Base-by-base conservation (phyloP, 53 echinoderm and acorn worm genomes). In the Apostichopus leukothele region DNA sequence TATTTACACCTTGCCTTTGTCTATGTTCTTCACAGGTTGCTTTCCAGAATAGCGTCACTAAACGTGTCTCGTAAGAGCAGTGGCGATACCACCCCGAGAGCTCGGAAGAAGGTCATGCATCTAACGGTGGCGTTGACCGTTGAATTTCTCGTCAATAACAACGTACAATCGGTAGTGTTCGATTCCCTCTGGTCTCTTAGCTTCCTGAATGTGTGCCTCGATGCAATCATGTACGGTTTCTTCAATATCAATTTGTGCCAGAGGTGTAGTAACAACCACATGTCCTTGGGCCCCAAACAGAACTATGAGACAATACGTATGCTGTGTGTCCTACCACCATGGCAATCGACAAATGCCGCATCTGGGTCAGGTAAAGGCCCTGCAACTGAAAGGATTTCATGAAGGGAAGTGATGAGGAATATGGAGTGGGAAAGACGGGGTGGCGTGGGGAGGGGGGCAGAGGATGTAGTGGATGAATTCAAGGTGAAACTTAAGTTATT, bases 161-260 rank as follows among this genome's bases (percentile, higher is more conserved):
- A 75, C 0, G 67, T 78, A 6, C 51, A 67, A 50, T 23, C 88
- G 9, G 76, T 87, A 16, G 12, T 95, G 7, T 18, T 87, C 50
- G 91, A 97, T 2, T 53, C 80, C 6, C 75, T 94, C 26, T 83
- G 92, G 26, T 92, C 91, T 7, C 86, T 95, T 16, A 90, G 90
- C 1, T 92, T 86, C 87, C 90, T 93, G 10, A 97, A 97, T 60
- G 91, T 92, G 50, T 92, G 94, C 75, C 86, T 95, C 75, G 95
- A 97, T 67, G 95, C 97, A 16, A 90, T 97, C 6, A 91, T 97
- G 52, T 97, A 97, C 88, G 97, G 97, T 26, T 91, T 97, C 92
- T 97, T 97, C 84, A 97, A 94, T 75, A 95, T 95, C 88, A 94
- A 94, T 73, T 76, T 91, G 14, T 83, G 59, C 83, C 83, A 83